Conservation (phyloP, 2,797 vertebrate genomes). For the Crypturellus tataupa region DNA sequence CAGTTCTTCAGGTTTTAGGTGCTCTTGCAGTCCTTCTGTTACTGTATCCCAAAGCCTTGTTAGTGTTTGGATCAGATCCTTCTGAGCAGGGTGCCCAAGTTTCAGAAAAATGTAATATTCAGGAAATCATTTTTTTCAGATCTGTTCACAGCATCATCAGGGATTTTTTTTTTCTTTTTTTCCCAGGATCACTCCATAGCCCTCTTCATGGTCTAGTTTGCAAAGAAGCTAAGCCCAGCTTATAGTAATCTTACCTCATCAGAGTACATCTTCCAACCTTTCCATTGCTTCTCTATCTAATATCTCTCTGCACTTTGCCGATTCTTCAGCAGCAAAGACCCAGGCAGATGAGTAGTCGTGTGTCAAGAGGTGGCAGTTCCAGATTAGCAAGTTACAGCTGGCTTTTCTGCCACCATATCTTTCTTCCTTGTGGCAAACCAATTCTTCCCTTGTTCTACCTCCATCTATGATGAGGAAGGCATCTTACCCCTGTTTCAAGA, state of each 20-base stretch:
- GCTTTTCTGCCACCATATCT: neutral
- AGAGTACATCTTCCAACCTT: neutral
- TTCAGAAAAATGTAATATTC: slow-evolving; percentile 42
- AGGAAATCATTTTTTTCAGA: slow-evolving; percentile 5
- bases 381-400: neutral
- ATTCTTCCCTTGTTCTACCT: neutral
- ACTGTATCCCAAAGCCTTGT: neutral
- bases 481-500: neutral
- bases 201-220: neutral
- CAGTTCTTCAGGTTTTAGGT: slow-evolving; percentile 3
- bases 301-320: neutral
- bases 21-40: neutral
- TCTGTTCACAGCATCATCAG: slow-evolving; percentile 27
- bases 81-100: neutral
- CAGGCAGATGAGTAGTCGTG: neutral
- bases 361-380: neutral
- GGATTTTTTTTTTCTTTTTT: neutral
- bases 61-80: neutral
- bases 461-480: neutral
- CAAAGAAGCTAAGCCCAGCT: slow-evolving; percentile 19
- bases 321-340: neutral
- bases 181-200: neutral
- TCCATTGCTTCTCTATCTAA: neutral
- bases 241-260: neutral
- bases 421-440: neutral